Base-by-base conservation (phyloP, 2,797 vertebrate species). In the Macroramphosus scolopax region DNA sequence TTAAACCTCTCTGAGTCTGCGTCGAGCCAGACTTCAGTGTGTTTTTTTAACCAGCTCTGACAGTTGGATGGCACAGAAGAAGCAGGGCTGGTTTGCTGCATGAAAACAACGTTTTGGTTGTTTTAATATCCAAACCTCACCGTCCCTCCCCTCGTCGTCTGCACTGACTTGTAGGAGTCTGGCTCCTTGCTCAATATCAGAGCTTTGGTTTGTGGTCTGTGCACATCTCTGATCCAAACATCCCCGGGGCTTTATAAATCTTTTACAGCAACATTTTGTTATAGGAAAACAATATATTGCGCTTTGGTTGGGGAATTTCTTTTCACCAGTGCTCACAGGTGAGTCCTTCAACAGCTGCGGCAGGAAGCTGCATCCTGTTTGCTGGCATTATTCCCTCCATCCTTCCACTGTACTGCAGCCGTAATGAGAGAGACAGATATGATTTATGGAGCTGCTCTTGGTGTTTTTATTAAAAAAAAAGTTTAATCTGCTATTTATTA, bases 311-410 rank as follows among this genome's bases (percentile, higher is more conserved):
- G 8, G 11, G 44, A 46, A 18, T 35, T 68, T 24, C 53, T 67
- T 68, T 60, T 15, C 33, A 5, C 47, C 34, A 20, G 32, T 39
- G 44, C 46, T 69, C 52, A 55, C 11, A 52, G 51, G 41, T 50
- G 6, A 40, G 39, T 25, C 17, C 25, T 13, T 30, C n/a, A 48
- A 32, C 61, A 57, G 63, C 72, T 78, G 65, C 55, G 13, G 1
- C 24, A 32, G 20, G 37, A 68, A 66, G 68, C 42, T 50, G 65
- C 54, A 80, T 82, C 75, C 70, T 77, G 75, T 78, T 77, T 75
- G 55, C 53, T 25, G 18, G 7, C 24, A 34, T 32, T 42, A 49
- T 51, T 60, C 69, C 17, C 62, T 63, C 45, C 38, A 9, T 76
- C 57, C 64, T 59, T 66, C 44, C 53, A 46, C 22, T 3, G 14